Conservation (phyloP, 1,140 invertebrate species). For the Neomicropteryx cornuta region DNA sequence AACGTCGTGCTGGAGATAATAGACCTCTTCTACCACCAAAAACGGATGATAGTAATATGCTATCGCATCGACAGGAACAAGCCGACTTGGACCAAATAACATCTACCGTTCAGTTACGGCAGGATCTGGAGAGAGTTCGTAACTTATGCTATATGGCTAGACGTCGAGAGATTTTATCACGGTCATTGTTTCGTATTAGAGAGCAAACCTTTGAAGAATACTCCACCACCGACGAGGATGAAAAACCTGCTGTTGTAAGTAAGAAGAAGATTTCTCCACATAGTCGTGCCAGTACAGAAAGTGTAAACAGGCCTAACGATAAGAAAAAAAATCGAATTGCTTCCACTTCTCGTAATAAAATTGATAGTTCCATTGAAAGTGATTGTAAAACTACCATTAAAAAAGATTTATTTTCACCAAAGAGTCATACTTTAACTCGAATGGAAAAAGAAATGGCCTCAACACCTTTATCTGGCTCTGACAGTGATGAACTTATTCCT, state of each 20-base stretch:
- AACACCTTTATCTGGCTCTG: constrained; percentile 49
- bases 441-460: constrained; percentile 59
- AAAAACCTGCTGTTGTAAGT: constrained; percentile 23
- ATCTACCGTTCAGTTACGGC: constrained; percentile 89
- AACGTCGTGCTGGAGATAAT: constrained; percentile 75
- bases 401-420: constrained; percentile 40
- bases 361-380: constrained; percentile 48
- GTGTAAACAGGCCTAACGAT: constrained; percentile 27
- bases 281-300: constrained; percentile 23
- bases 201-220: constrained; percentile 92
- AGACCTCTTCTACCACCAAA: constrained; percentile 79
- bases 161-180: constrained; percentile 81
- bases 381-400: constrained; percentile 35
- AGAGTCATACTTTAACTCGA: constrained; percentile 48
- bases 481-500: constrained; percentile 65
- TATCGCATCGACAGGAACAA: constrained; percentile 62
- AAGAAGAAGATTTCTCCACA: constrained; percentile 37
- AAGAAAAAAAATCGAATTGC: constrained; percentile 34
- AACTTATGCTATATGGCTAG: constrained; percentile 97
- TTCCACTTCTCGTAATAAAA: constrained; percentile 30
- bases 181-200: constrained; percentile 72
- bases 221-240: constrained; percentile 38
- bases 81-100: constrained; percentile 91
- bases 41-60: constrained; percentile 68
- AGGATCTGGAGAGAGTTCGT: constrained; percentile 88